Evolutionary conservation across 2,797 vertebrate species (phyloP).

Genomic region (Muscicapa striata): DNA sequence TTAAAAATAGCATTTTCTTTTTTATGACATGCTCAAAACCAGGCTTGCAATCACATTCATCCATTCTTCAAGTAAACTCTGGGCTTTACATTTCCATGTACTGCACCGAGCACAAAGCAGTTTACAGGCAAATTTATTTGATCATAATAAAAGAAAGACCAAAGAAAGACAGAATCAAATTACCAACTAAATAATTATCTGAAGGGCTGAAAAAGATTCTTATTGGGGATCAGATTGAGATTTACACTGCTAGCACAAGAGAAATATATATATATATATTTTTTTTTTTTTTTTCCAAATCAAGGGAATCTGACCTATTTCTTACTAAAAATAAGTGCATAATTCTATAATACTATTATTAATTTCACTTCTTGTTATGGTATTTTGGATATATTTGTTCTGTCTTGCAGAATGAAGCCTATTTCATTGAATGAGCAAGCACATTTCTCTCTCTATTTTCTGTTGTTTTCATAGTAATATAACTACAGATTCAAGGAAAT

Average conservation of each 20-base stretch:
- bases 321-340: not conserved
- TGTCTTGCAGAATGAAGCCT: not conserved
- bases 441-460: not conserved
- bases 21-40: not conserved
- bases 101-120: not conserved
- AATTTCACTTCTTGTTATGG: not conserved
- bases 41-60: not conserved
- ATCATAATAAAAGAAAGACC: not conserved
- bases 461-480: not conserved
- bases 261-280: not conserved
- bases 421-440: not conserved
- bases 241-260: not conserved
- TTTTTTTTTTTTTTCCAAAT: not conserved
- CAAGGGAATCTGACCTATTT: not conserved
- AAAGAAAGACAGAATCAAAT: not conserved
- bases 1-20: not conserved
- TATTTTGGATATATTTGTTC: not conserved
- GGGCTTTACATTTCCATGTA: not conserved
- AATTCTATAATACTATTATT: not conserved
- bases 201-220: not conserved
- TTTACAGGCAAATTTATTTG: not conserved
- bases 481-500: not conserved
- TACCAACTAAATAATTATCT: not conserved
- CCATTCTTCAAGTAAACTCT: not conserved
- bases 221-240: not conserved